Percentiles rank a stretch among this genome's conserved stretches.
These are phyloP conservation scores for Drosophila paranaensis DNA, from an alignment of 2,888 invertebrate genomes.

Conservation along the genomic window DNA sequence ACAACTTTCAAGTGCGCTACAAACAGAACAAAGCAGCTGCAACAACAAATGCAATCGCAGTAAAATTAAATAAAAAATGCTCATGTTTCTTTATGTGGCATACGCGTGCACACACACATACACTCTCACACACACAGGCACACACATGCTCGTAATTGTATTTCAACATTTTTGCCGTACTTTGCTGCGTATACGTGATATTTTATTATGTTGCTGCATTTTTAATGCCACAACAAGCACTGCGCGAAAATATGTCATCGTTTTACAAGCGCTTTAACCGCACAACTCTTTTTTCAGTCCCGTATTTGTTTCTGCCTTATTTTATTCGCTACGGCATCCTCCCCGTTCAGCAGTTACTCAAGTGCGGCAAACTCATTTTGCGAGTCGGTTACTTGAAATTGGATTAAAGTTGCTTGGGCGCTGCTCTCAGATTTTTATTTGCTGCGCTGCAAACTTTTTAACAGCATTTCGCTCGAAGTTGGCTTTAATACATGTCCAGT, in stretches of 20 bases:
- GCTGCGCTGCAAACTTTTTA: constrained; percentile 47
- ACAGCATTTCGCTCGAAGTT: constrained; percentile 52
- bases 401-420: constrained; percentile 54
- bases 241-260: constrained; percentile 68
- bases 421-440: constrained; percentile 48
- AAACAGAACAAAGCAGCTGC: constrained; percentile 43
- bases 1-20: constrained; percentile 69
- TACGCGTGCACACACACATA: constrained; percentile 31
- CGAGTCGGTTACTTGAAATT: constrained; percentile 67
- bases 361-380: constrained; percentile 63
- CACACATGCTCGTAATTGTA: constrained; percentile 64
- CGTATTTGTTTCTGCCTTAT: constrained; percentile 8
- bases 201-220: constrained; percentile 64
- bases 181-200: constrained; percentile 63
- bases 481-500: constrained; percentile 75
- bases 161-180: constrained; percentile 60
- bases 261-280: constrained; percentile 50
- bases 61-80: constrained; percentile 75
- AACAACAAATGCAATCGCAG: constrained; percentile 39
- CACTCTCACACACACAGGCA: constrained; percentile 2
- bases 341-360: constrained; percentile 15
- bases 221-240: constrained; percentile 57
- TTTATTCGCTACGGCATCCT: constrained; percentile 2
- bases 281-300: constrained; percentile 20
- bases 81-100: constrained; percentile 52